Base-by-base conservation (phyloP, 2,888 invertebrate species). In the Oxyteleia sp. region DNA sequence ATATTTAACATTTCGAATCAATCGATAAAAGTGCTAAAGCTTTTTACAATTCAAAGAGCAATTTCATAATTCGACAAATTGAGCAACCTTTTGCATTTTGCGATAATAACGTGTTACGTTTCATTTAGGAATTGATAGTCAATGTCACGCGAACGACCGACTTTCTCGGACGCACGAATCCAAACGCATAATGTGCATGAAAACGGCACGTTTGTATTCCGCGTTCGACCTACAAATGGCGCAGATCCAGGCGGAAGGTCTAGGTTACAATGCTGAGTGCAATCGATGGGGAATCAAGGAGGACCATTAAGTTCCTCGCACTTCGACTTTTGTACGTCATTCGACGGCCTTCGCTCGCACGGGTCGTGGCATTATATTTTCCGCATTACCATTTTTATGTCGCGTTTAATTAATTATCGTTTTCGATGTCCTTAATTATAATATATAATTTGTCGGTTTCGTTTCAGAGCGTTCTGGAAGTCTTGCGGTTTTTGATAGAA, bases 121-220 rank as follows among this genome's bases (percentile, higher is more conserved):
- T 45, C 13, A n/a, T 55, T 55, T 55, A 4, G 18, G 7, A 47
- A 20, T 45, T 45, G 57, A 57, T 53, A 51, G 41, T 18, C 11
- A 26, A 15, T 41, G 66, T 69, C 69, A 57, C 57, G 47, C 55
- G 35, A 69, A 35, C 41, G 15, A 13, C 20, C 20, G 29, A 55
- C 16, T 45, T 55, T 51, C 18, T 23, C 41, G 51, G n/a, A 32
- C 23, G 23, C 45, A 43, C 43, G 35, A 63, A 63, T 63, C n/a
- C 13, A n/a, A n/a, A 51, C 51, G 49, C 51, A 61, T 61, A 61
- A 63, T 55, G 71, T 64, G 71, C 47, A 57, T n/a, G 63, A 57
- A 71, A 79, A 79, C 47, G 41, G 15, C 64, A 47, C 47, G 64
- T 71, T 79, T 63, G 47, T 71, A 71, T 79, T 38, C 63, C 64